Conservation (phyloP, 2,113 vertebrate species). For the Carassius auratus region DNA sequence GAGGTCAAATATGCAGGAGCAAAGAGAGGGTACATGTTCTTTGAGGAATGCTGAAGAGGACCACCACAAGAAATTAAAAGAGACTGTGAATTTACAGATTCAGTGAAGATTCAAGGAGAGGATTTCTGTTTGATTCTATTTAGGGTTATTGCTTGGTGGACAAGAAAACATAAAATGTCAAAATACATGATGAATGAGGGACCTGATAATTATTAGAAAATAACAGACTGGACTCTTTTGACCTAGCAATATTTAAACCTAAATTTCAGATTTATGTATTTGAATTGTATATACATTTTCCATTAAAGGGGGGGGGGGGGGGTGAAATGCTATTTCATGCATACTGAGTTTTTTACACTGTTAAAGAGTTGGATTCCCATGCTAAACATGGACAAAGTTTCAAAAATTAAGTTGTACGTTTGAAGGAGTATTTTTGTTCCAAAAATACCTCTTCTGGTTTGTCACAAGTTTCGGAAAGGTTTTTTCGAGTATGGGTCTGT, state of each 20-base stretch:
- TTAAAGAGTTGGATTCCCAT: too few species aligned
- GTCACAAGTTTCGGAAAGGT: too few species aligned
- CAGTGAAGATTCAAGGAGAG: constrained; percentile 33
- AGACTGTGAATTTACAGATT: constrained; percentile 35
- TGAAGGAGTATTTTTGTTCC: too few species aligned
- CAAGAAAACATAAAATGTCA: too few species aligned
- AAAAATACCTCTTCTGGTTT: too few species aligned
- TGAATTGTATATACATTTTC: background rate
- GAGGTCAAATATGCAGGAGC: constrained; percentile 18
- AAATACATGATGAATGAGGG: too few species aligned
- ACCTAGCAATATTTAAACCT: background rate
- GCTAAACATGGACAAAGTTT: too few species aligned
- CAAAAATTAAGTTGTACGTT: too few species aligned
- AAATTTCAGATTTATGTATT: background rate
- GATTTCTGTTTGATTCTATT: background rate
- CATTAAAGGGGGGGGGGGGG: too few species aligned
- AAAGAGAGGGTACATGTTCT: background rate
- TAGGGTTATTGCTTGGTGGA: background rate
- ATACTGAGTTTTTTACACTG: too few species aligned
- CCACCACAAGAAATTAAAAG: constrained; percentile 3
- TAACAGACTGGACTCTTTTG: background rate
- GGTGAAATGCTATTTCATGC: too few species aligned
- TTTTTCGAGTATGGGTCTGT: too few species aligned
- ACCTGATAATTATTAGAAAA: background rate
- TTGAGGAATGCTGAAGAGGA: background rate